Evolutionary conservation across 2,888 invertebrate species (phyloP).

Genomic region (Chromoteleia sp.): DNA sequence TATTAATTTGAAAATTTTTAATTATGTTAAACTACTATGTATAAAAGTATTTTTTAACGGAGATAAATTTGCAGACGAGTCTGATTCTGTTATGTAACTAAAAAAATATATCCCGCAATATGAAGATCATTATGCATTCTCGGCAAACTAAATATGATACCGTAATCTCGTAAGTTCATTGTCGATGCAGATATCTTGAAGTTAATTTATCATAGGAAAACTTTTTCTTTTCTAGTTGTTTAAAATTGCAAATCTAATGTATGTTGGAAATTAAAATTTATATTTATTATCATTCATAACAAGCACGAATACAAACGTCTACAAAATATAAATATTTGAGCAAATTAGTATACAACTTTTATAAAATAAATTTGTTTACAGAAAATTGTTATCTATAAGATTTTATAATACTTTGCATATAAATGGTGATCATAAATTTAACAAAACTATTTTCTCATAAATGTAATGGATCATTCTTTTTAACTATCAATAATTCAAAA

Average conservation of each 20-base stretch:
- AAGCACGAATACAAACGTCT: not conserved
- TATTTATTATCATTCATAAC: constrained; percentile 1
- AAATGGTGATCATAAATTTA: constrained; percentile 1
- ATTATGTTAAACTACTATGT: no score
- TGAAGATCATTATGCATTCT: not conserved
- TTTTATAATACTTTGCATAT: not conserved
- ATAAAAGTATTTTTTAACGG: no score
- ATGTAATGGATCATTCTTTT: not conserved
- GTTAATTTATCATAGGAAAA: constrained; percentile 13
- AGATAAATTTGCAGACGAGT: no score
- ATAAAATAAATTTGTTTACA: not conserved
- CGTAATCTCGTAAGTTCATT: constrained; percentile 9
- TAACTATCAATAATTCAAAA: not conserved
- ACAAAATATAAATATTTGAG: not conserved
- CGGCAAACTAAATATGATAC: constrained; percentile 4
- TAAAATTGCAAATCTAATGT: not conserved
- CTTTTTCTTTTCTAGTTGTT: not conserved
- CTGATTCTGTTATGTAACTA: no score
- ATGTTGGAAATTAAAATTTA: not conserved
- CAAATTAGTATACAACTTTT: not conserved
- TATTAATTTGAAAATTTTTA: no score
- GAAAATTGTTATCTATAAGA: not conserved
- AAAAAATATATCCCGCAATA: not conserved
- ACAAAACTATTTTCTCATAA: not conserved
- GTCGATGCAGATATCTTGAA: constrained; percentile 11